Conservation (phyloP, 2,888 invertebrate genomes). For the Lithophane semibrunnea region DNA sequence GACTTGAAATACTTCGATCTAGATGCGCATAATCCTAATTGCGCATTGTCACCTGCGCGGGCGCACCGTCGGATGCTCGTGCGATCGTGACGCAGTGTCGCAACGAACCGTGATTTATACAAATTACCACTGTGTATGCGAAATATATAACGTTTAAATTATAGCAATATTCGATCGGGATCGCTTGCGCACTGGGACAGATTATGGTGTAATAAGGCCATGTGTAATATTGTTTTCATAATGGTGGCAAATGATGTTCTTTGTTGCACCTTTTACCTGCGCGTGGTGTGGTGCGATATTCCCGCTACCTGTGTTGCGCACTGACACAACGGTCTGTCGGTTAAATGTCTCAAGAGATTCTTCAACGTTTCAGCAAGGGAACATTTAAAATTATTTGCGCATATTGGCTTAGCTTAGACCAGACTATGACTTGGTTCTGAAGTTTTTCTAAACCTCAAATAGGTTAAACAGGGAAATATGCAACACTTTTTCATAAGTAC, state of each 20-base stretch:
- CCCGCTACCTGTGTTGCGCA: constrained; percentile 5
- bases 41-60: constrained; percentile 78
- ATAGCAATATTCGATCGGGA: constrained; percentile 74
- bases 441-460: not conserved
- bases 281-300: not conserved
- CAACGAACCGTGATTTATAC: constrained; percentile 82
- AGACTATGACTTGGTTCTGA: not conserved
- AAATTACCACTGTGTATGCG: constrained; percentile 79
- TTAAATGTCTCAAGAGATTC: not conserved
- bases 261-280: constrained; percentile 45
- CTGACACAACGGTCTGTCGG: not conserved
- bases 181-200: constrained; percentile 58
- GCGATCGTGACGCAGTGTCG: constrained; percentile 81
- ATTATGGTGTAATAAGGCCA: constrained; percentile 50
- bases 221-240: constrained; percentile 54
- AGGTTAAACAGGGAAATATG: not conserved
- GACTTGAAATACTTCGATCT: constrained; percentile 65
- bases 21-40: constrained; percentile 79
- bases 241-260: constrained; percentile 45
- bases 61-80: constrained; percentile 74
- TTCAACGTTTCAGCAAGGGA: constrained; percentile 1
- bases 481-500: not conserved
- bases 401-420: not conserved
- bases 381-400: not conserved
- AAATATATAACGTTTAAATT: constrained; percentile 80